Evolutionary conservation across 2,113 vertebrate genomes (phyloP).

Genomic region (Aldabrachelys gigantea): DNA sequence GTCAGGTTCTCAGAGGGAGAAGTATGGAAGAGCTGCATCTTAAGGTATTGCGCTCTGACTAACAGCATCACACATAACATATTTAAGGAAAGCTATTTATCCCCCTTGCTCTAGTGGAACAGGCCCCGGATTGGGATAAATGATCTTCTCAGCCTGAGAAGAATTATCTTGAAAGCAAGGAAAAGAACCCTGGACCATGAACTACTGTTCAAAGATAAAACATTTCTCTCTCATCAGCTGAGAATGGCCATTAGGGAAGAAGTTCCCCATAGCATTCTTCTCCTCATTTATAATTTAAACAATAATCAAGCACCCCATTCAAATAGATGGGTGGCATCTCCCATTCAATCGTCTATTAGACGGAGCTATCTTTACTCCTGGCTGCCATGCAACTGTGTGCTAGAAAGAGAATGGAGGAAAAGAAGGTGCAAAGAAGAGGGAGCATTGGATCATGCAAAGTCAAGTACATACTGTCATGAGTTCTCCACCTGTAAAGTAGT

Average conservation of each 20-base stretch:
- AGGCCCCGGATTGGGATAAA: background rate
- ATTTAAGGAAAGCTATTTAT: background rate
- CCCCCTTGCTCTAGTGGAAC: background rate
- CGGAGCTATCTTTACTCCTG: background rate
- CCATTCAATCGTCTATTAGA: background rate
- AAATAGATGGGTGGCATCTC: background rate
- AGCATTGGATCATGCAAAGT: background rate
- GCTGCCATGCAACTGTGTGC: background rate
- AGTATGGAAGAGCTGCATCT: background rate
- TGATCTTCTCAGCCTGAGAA: background rate
- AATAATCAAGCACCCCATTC: background rate
- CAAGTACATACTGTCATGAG: background rate
- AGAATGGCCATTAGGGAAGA: background rate
- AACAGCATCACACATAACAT: fast-evolving
- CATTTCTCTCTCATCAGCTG: background rate
- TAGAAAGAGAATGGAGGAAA: background rate
- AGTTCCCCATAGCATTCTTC: background rate
- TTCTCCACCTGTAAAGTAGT: background rate
- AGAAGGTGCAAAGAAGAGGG: background rate
- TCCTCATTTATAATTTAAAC: background rate
- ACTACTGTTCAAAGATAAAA: background rate
- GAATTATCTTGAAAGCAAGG: background rate
- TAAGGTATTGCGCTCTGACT: background rate
- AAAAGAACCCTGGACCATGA: background rate
- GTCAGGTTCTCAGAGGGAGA: background rate